Conservation (phyloP, 2,888 invertebrate genomes). For the Gymnoscelis rufifasciata region DNA sequence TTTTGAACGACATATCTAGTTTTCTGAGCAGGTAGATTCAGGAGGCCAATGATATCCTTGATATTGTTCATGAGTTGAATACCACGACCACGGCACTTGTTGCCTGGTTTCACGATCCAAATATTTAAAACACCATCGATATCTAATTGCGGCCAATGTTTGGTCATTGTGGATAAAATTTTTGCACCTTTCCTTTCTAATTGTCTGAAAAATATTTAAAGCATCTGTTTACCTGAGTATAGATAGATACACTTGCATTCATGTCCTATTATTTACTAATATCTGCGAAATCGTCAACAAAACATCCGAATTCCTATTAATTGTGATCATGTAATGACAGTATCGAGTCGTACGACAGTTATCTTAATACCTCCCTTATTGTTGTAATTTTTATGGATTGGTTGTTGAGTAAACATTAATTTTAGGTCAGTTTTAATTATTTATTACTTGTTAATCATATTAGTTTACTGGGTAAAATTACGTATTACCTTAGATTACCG, state of each 20-base stretch:
- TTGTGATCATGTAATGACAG: slow-evolving; percentile 21
- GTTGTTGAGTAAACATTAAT: too few relatives aligned
- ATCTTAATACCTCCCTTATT: slow-evolving; percentile 6
- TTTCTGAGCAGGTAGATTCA: slow-evolving; percentile 84
- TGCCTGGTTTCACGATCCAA: slow-evolving; percentile 97
- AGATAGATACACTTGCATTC: not conserved
- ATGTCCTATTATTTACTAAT: slow-evolving; percentile 13
- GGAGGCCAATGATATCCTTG: slow-evolving; percentile 87
- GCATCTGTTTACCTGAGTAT: slow-evolving; percentile 5
- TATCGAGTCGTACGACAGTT: slow-evolving; percentile 32
- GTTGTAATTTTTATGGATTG: slow-evolving; percentile 6
- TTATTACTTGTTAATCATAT: too few relatives aligned
- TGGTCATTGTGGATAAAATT: slow-evolving; percentile 82
- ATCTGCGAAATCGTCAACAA: slow-evolving; percentile 20
- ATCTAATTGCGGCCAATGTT: slow-evolving; percentile 89
- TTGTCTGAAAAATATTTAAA: slow-evolving; percentile 45
- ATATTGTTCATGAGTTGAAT: slow-evolving; percentile 92
- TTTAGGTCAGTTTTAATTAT: too few relatives aligned
- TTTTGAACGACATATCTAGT: slow-evolving; percentile 95
- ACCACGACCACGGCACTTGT: slow-evolving; percentile 94
- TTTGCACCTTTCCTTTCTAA: slow-evolving; percentile 77
- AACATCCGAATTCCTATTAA: slow-evolving; percentile 17
- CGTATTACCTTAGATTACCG: slow-evolving; percentile 52
- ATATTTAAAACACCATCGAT: slow-evolving; percentile 92
- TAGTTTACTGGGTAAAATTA: too few relatives aligned